These are phyloP conservation scores for Gymnogyps californianus DNA, from an alignment of 2,113 vertebrate species.

Conservation along the genomic window DNA sequence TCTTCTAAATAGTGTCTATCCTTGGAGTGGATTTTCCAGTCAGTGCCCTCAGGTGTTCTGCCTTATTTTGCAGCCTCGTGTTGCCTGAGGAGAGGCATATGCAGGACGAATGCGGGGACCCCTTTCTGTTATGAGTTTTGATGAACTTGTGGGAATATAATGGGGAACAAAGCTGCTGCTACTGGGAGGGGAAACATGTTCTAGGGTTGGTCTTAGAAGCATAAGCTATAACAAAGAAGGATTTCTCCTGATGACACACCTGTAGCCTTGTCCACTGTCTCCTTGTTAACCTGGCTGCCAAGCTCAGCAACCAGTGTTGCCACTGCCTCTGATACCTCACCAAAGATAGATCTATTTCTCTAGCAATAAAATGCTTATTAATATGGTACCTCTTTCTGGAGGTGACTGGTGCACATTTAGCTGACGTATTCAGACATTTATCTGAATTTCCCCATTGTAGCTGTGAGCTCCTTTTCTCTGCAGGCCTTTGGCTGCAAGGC, in stretches of 20 bases:
- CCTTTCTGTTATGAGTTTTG: background rate
- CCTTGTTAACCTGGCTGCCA: background rate
- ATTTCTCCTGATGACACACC: background rate
- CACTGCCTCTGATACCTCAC: background rate
- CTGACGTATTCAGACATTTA: background rate
- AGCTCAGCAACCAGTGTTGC: background rate
- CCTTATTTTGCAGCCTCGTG: background rate
- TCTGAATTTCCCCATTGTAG: background rate
- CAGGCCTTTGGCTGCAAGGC: background rate
- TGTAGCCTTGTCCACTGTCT: background rate
- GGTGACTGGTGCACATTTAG: background rate
- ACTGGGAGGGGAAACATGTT: accelerated
- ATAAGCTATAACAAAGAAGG: background rate
- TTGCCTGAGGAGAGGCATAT: background rate
- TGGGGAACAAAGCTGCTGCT: background rate
- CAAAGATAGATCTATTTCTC: background rate
- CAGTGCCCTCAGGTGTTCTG: background rate
- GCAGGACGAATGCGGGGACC: background rate
- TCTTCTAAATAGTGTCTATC: background rate
- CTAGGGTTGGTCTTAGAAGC: background rate
- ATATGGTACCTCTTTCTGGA: background rate
- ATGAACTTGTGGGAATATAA: background rate
- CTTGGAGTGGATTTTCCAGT: background rate
- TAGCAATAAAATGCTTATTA: background rate
- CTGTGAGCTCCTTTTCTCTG: background rate